Percentiles rank a stretch among this genome's conserved stretches.
Conservation (phyloP, 37 sponge, comb jelly and placozoan genomes). For the Ephydatia muelleri region DNA sequence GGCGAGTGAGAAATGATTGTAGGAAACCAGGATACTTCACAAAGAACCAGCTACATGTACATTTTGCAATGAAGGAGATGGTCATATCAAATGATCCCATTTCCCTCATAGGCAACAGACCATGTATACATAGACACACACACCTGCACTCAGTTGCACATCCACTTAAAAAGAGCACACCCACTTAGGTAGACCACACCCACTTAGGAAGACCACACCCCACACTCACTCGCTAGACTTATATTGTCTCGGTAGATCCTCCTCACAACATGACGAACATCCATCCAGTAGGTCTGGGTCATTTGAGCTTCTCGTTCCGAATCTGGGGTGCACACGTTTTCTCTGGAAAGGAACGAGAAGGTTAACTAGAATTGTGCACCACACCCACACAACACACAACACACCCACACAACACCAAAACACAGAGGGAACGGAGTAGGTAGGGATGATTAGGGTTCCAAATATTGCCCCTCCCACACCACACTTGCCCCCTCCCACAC, state of each 20-base stretch:
- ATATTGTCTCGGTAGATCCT: slow-evolving; percentile 68
- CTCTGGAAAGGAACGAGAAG: slow-evolving; percentile 22
- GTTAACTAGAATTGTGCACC: too few relatives aligned
- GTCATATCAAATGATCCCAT: neutral
- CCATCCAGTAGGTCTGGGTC: slow-evolving; percentile 86
- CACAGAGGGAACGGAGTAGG: neutral
- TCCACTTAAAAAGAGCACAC: neutral
- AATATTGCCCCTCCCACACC: neutral
- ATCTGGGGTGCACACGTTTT: slow-evolving; percentile 50
- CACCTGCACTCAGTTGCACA: neutral
- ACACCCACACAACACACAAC: too few relatives aligned
- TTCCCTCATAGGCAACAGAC: neutral
- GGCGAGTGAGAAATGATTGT: neutral
- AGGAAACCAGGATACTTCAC: neutral
- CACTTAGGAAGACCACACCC: neutral
- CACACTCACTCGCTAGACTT: slow-evolving; percentile 33
- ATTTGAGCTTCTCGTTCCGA: slow-evolving; percentile 68
- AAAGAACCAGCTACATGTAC: neutral
- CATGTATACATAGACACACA: slow-evolving; percentile 11
- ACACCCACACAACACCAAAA: neutral
- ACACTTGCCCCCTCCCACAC: too few relatives aligned
- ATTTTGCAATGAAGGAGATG: neutral
- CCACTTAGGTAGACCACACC: neutral
- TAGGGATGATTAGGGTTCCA: neutral
- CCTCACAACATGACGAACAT: slow-evolving; percentile 69